Percentiles rank a stretch among this genome's conserved stretches.
Conservation (phyloP, 1,140 invertebrate genomes). For the Mamestra configurata region DNA sequence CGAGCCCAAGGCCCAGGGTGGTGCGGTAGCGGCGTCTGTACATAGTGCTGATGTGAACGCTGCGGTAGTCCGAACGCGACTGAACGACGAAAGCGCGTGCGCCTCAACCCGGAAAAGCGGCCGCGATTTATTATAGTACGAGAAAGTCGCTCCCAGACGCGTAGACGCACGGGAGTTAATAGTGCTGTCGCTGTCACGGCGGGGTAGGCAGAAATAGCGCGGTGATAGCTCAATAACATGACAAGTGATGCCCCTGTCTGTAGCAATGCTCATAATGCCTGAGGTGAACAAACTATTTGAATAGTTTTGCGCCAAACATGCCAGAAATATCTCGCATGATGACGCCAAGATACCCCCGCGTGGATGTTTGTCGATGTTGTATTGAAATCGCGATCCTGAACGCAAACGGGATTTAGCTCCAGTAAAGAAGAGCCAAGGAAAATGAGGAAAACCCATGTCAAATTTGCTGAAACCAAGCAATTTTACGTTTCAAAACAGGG, state of each 20-base stretch:
- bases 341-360: background rate
- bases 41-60: slow-evolving; percentile 67
- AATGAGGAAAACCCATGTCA: too few relatives aligned
- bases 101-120: slow-evolving; percentile 76
- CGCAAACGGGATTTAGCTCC: background rate
- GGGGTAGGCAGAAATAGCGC: background rate
- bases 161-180: slow-evolving; percentile 52
- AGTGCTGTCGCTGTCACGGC: slow-evolving; percentile 12
- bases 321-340: slow-evolving; percentile 14
- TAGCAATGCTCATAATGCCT: background rate
- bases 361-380: slow-evolving; percentile 1
- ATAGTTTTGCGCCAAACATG: slow-evolving; percentile 18
- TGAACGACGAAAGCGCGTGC: slow-evolving; percentile 73
- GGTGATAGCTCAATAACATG: slow-evolving; percentile 14
- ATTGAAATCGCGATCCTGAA: background rate
- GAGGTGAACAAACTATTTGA: slow-evolving; percentile 35
- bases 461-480: too few relatives aligned
- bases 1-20: slow-evolving; percentile 79
- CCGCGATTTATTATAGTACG: slow-evolving; percentile 76
- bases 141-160: slow-evolving; percentile 68
- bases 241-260: slow-evolving; percentile 13
- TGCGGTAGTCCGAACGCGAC: slow-evolving; percentile 63
- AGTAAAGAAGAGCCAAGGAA: background rate
- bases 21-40: slow-evolving; percentile 83
- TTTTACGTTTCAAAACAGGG: too few relatives aligned